Percentiles rank a stretch among this genome's conserved stretches.
Evolutionary conservation across 2,113 vertebrate species (phyloP).

Genomic region (Labrus mixtus): DNA sequence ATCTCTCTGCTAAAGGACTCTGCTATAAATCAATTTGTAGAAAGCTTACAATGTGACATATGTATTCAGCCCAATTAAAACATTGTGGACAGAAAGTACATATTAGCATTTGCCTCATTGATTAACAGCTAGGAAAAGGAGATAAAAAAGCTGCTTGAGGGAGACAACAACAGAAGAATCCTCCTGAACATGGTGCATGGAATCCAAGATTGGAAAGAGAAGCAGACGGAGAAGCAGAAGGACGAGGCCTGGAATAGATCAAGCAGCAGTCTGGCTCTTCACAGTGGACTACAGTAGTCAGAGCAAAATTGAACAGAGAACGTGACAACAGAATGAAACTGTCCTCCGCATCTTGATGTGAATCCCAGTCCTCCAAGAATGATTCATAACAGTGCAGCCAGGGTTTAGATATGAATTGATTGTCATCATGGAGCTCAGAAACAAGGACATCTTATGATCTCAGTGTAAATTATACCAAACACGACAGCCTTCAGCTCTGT

Average conservation of each 20-base stretch:
- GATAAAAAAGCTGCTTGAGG: constrained; percentile 2
- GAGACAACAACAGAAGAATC: constrained; percentile 18
- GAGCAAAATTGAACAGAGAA: constrained; percentile 54
- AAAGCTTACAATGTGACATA: background rate
- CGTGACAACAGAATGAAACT: constrained; percentile 71
- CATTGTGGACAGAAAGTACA: background rate
- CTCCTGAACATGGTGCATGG: constrained; percentile 16
- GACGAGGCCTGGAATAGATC: constrained; percentile 60
- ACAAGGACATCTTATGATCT: constrained; percentile 18
- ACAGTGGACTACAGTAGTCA: constrained; percentile 50
- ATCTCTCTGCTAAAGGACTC: background rate
- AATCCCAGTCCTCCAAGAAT: constrained; percentile 53
- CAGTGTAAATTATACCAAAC: background rate
- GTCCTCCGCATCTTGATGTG: constrained; percentile 53
- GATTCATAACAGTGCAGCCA: constrained; percentile 39
- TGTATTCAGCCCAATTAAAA: constrained; percentile 8
- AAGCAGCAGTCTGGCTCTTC: constrained; percentile 61
- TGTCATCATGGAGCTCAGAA: constrained; percentile 39
- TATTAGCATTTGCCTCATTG: background rate
- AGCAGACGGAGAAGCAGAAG: constrained; percentile 69
- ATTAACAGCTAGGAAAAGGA: constrained; percentile 10
- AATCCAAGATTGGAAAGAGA: constrained; percentile 37
- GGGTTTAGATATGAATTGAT: constrained; percentile 36
- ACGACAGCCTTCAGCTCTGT: background rate
- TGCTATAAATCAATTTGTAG: background rate